Evolutionary conservation across 2,888 invertebrate genomes (phyloP), one percentile per base, ranked within the genome.

Genomic region (Odontomyia ornata): DNA sequence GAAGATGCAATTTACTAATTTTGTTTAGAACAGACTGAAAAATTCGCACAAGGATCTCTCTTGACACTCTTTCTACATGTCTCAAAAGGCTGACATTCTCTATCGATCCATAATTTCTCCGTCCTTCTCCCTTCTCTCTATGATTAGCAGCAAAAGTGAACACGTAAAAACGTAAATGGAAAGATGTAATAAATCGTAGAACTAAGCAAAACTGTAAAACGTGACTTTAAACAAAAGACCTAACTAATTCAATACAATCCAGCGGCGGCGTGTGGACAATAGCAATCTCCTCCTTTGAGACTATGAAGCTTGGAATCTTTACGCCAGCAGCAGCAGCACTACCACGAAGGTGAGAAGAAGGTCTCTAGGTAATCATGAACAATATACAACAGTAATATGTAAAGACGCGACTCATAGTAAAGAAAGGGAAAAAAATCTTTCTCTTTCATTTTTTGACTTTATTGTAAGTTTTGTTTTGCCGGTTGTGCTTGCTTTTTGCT

Each of bases 141-240:
- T 36, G 36, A 36, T 5, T 36, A 36, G 9, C 3, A 36, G 9
- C 52, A 52, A 52, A 52, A 52, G 36, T 9, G 52, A 9, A 18
- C 52, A 52, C 18, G 52, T 4, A 52, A 43, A 52, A 52, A 9
- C 52, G 5, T 18, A 9, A 15, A 15, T n/a, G 52, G 18, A 52
- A 52, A 52, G 15, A 52, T n/a, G n/a, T 52, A 52, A 52, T 18
- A 52, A 52, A 52, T 52, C 15, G 3, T 4, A 9, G 52, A 52
- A 52, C 52, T 52, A 15, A 13, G 18, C 52, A 13, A 36, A 36
- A 36, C 9, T 36, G 36, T 36, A 36, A 36, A 52, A 52, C 52
- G 52, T 52, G 52, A 52, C 52, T 52, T 9, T 15, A 52, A 52
- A 52, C 52, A 52, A 52, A n/a, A 52, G 52, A 52, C 15, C 52